These are phyloP conservation scores for Phylloscopus collybita DNA, from an alignment of 2,797 vertebrate genomes.

Conservation along the genomic window DNA sequence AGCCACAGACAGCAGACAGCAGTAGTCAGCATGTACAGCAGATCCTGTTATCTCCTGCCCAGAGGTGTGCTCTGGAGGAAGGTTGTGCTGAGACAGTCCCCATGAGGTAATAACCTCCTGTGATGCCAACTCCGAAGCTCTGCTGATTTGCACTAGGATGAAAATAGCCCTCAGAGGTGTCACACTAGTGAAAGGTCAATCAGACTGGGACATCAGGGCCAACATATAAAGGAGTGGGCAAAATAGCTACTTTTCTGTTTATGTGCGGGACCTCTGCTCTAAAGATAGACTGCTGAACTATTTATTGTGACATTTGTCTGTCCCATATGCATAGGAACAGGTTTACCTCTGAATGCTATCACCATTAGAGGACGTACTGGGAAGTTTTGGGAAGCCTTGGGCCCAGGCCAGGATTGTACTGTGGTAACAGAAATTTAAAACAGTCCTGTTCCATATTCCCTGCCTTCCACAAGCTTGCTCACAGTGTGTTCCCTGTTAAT, in stretches of 20 bases:
- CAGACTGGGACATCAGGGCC: background rate
- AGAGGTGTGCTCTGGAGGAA: background rate
- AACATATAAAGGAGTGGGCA: background rate
- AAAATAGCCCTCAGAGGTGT: conserved; percentile 28
- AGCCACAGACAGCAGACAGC: background rate
- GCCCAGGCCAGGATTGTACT: background rate
- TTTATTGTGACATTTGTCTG: background rate
- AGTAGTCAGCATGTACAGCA: background rate
- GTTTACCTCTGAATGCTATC: background rate
- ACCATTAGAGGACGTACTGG: background rate
- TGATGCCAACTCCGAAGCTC: background rate
- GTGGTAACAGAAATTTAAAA: conserved; percentile 9
- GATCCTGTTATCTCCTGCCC: background rate
- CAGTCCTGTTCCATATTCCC: background rate
- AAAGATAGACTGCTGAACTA: conserved; percentile 1
- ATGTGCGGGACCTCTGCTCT: background rate
- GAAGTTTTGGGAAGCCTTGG: background rate
- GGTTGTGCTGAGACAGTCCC: background rate
- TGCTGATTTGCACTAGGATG: conserved; percentile 3
- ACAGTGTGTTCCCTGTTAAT: background rate
- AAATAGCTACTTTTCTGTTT: background rate
- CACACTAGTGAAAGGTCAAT: conserved; percentile 19
- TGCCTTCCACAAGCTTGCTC: background rate
- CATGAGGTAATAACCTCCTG: background rate
- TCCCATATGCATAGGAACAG: background rate